These are phyloP conservation scores for Cynaeus angustus DNA, from an alignment of 2,888 invertebrate genomes.

Conservation along the genomic window DNA sequence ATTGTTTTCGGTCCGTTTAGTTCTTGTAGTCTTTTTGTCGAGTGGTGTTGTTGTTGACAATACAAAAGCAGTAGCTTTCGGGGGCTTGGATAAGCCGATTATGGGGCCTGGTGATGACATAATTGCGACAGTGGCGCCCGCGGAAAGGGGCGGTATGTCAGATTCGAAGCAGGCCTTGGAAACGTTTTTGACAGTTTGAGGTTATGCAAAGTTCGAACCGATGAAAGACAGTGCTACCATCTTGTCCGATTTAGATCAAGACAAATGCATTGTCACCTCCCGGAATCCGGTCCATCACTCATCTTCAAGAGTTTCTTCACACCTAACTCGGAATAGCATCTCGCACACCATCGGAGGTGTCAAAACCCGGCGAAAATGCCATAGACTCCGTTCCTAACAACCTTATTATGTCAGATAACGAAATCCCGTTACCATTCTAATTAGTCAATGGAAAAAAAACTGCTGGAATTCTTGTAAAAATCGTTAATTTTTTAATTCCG, in stretches of 20 bases:
- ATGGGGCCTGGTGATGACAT: slow-evolving; percentile 34
- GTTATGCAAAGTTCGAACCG: no score
- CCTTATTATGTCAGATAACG: slow-evolving; percentile 3
- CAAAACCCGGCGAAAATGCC: slow-evolving; percentile 3
- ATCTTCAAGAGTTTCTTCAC: background rate
- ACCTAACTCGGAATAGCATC: no score
- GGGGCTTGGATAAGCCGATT: slow-evolving; percentile 37
- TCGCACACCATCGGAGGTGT: background rate
- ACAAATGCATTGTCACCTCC: no score
- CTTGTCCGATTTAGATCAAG: no score
- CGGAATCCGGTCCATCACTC: background rate
- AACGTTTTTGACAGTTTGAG: no score
- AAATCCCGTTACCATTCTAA: slow-evolving; percentile 9
- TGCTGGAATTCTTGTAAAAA: background rate
- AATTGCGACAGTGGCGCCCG: slow-evolving; percentile 44
- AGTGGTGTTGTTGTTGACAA: slow-evolving; percentile 24
- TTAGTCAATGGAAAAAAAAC: background rate
- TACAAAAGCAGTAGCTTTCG: slow-evolving; percentile 28
- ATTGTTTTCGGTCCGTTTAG: slow-evolving; percentile 7
- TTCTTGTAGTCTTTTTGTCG: slow-evolving; percentile 26
- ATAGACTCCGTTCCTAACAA: slow-evolving; percentile 1
- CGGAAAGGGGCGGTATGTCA: no score
- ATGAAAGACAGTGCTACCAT: no score
- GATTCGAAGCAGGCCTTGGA: no score
- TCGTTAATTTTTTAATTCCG: background rate